Evolutionary conservation across 2,113 vertebrate species (phyloP).

Genomic region (Propithecus coquereli): DNA sequence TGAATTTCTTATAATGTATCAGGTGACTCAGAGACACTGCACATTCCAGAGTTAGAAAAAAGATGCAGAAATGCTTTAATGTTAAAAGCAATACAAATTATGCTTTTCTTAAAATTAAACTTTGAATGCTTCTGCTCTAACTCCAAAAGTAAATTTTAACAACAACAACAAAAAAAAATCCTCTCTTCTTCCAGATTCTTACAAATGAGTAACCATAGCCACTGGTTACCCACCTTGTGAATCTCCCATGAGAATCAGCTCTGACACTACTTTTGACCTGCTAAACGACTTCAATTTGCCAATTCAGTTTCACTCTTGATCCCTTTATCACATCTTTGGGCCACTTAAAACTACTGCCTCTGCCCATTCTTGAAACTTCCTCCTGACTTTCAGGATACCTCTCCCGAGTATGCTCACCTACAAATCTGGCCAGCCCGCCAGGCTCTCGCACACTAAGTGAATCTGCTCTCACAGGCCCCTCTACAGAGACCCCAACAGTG

Average conservation of each 20-base stretch:
- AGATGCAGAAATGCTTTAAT: background rate
- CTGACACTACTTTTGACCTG: background rate
- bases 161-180: background rate
- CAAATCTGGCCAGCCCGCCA: too few species aligned
- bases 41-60: background rate
- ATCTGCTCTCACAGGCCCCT: rapidly evolving
- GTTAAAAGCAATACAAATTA: background rate
- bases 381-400: background rate
- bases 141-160: background rate
- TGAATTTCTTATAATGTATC: background rate
- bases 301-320: background rate
- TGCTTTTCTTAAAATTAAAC: background rate
- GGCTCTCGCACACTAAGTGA: background rate
- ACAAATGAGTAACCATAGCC: background rate
- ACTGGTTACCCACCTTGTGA: background rate
- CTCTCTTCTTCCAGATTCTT: background rate
- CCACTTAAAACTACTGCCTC: background rate
- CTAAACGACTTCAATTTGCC: background rate
- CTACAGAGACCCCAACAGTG: rapidly evolving
- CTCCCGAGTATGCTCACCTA: rapidly evolving
- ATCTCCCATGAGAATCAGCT: background rate
- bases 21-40: background rate
- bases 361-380: background rate
- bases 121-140: background rate
- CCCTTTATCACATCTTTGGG: background rate